A percentile compares a stretch with the other conserved stretches of the same genome.
phyloP scores from a whole-genome alignment of 2,888 invertebrate species.

The Oscheius sp. region DNA sequence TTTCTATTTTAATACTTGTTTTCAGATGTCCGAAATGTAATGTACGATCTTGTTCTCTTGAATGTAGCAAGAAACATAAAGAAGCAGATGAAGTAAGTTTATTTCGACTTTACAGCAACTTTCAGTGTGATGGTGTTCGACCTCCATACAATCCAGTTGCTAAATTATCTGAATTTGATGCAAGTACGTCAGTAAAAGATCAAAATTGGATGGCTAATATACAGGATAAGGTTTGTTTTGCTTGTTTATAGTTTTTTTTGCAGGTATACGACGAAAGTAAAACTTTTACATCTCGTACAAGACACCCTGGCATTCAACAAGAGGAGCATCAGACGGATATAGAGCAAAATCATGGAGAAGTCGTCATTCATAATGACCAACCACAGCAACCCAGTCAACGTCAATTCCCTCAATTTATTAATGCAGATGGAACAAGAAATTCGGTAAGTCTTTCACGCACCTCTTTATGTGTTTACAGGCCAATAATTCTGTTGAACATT shows the following conservation, averaged over 20 bases:
- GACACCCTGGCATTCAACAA: not conserved
- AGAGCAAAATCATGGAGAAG: not conserved
- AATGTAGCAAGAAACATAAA: constrained; percentile 63
- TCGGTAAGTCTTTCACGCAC: no score
- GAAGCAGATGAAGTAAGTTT: constrained; percentile 39
- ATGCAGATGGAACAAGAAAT: constrained; percentile 28
- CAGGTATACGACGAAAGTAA: not conserved
- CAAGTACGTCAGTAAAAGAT: constrained; percentile 48
- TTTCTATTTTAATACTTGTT: not conserved
- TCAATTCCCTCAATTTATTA: constrained; percentile 8
- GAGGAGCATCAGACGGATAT: not conserved
- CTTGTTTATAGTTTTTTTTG: not conserved
- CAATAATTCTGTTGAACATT: constrained; percentile 38
- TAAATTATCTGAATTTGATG: constrained; percentile 46
- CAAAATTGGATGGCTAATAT: constrained; percentile 43
- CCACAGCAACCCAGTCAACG: not conserved
- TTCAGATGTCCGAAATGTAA: constrained; percentile 63
- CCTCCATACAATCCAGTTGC: constrained; percentile 46
- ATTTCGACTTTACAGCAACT: not conserved
- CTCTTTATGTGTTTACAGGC: constrained; percentile 37
- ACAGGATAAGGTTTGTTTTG: constrained; percentile 13
- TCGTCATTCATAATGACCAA: no score
- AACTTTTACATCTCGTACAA: not conserved
- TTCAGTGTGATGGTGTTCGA: constrained; percentile 63
- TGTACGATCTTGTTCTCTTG: constrained; percentile 57